These are phyloP conservation scores for Vidua macroura DNA, from an alignment of 2,113 vertebrate species.

Conservation along the genomic window DNA sequence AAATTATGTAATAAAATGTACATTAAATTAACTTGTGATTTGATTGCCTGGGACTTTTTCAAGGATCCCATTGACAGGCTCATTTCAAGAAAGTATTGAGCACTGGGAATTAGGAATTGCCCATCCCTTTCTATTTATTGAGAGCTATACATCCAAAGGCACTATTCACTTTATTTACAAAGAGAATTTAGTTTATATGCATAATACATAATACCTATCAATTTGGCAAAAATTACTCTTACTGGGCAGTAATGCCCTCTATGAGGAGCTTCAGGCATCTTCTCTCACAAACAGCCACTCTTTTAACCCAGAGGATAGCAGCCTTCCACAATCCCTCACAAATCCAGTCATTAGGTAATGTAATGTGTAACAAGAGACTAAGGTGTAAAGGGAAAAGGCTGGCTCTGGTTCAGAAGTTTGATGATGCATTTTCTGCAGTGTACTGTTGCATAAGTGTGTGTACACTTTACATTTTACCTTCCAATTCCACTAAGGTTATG, in stretches of 20 bases:
- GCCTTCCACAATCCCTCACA: neutral
- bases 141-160: neutral
- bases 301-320: neutral
- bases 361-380: neutral
- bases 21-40: neutral
- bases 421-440: neutral
- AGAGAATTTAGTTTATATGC: neutral
- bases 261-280: neutral
- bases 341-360: slow-evolving; percentile 14
- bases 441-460: neutral
- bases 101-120: neutral
- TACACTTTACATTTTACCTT: neutral
- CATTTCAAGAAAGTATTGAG: neutral
- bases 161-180: neutral
- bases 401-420: neutral
- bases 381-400: neutral
- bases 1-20: neutral
- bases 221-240: neutral
- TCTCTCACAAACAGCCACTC: neutral
- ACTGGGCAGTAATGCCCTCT: neutral
- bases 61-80: neutral
- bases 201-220: neutral
- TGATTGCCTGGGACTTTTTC: neutral
- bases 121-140: neutral
- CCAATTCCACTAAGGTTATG: neutral